Base-by-base conservation (phyloP, 2,113 vertebrate genomes). In the Urocolius indicus region DNA sequence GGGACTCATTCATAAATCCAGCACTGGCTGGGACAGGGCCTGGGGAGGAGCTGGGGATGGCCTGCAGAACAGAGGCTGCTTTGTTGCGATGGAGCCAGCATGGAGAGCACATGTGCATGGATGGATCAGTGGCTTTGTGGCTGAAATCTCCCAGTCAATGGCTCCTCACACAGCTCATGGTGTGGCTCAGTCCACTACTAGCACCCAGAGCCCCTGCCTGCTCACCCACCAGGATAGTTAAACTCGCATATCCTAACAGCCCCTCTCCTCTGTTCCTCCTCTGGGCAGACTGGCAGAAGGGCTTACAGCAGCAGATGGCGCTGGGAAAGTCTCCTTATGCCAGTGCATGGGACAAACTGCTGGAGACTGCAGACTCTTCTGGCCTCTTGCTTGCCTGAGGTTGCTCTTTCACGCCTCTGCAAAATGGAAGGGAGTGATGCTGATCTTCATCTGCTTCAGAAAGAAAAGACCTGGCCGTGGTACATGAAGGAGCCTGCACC, bases 1-100 rank as follows among this genome's bases (percentile, higher is more conserved):
- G 78, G 62, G 9, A 74, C 66, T 83, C 94, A 90, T 95, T 96
- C 89, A 76, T 92, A 92, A 95, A 94, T 75, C 75, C 67, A 43
- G 57, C 2, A 2, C 52, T 90, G 91, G 48, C 73, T 0, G 0
- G 36, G 77, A 34, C 41, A 16, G 59, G 46, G 43, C 61, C 69
- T 19, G 65, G 74, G 87, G 90, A 93, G 92, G 85, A 93, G 82
- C 32, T 75, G 75, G 66, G 43, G 48, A 26, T 0, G 26, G 66
- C 38, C 43, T 9, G 5, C 61, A 79, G 81, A 94, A 69, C 84
- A 81, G 80, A 69, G 10, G 26, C 11, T 61, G 87, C 87, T 89
- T 96, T 95, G 92, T 94, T 87, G 68, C 2, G 19, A 30, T 4
- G 54, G 76, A 87, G 66, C 38, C 4, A 7, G 61, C 8, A 1